Base-by-base conservation (phyloP, 1,140 invertebrate genomes). In the Lepidurus packardi region DNA sequence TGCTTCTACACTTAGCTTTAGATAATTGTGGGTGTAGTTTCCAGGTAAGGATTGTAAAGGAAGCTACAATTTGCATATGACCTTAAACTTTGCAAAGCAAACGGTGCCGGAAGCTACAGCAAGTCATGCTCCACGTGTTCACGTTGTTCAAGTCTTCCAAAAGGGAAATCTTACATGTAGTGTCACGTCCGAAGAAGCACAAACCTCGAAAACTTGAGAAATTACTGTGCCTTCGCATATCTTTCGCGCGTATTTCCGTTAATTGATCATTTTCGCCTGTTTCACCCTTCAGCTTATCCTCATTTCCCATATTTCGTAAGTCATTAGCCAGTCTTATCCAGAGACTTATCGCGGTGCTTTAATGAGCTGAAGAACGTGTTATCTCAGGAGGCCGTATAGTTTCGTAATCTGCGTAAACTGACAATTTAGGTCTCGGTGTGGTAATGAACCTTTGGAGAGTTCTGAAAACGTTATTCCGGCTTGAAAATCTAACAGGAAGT, bases 51-150 rank as follows among this genome's bases (percentile, higher is more conserved):
- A 34, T 34, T 65, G 53, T 13, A 65, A 16, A 65, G 53, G 53
- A 65, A 65, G 53, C 53, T 65, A n/a, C 7, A 65, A 65, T 65
- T 65, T 65, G 13, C 53, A 65, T 65, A 65, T 65, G 53, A 65
- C 53, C 53, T 65, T 21, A 65, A 65, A 65, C 16, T 65, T 65
- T 65, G n/a, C 53, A 7, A 1, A 7, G 13, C 13, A 21, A 21
- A 65, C 53, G 53, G 21, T n/a, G 53, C 53, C 53, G 53, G 53
- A 21, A 65, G 53, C 16, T n/a, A 65, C 16, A 65, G 13, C 9
- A 65, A 65, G 53, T 65, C 53, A 65, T 65, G 53, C 53, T 65
- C 53, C 16, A 65, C 8, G 53, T 16, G 16, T 65, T 21, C 16
- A 65, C 8, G 53, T 16, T 65, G 53, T 65, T 65, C 21, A 65